Base-by-base conservation (phyloP, 2,113 vertebrate species). In the Phoxinus phoxinus region DNA sequence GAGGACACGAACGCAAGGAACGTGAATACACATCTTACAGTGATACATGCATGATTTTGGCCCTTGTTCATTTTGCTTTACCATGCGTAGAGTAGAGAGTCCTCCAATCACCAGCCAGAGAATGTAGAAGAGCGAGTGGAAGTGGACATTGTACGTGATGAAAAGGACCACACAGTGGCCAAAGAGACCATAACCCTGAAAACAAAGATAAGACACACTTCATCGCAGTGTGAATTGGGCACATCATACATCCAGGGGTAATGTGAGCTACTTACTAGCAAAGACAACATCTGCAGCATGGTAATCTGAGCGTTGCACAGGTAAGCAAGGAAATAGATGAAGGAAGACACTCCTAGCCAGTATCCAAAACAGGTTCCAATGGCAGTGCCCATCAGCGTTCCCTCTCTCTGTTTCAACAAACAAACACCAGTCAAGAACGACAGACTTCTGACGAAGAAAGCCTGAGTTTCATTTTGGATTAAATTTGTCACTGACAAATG, bases 291-390 rank as follows among this genome's bases (percentile, higher is more conserved):
- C 95, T 99, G 98, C 73, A 99, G 95, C 98, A 99, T 98, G 0
- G 98, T 99, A 93, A 99, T 98, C 89, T 99, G 98, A 86, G 98
- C 95, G 0, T 99, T 99, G 90, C 97, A 97, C 87, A 99, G 92
- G 90, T 99, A 99, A 0, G 97, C 97, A 88, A 99, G 92, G 94
- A 99, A 99, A 90, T 98, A 99, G 91, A 99, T 94, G 89, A 99
- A 97, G 48, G 97, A 97, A 0, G 98, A 99, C 48, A 99, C 95
- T 0, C 98, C 96, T 44, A 99, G 90, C 98, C 98, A 99, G 94
- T 99, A 99, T 69, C 98, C 98, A 0, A 99, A 99, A 90, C 98
- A 99, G 21, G 98, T 99, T 73, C 98, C 98, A 65, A 99, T 99
- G 81, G 98, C 98, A 13, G 98, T 99, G 73, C 98, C 98, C 98